Evolutionary conservation across 2,888 invertebrate species (phyloP), one percentile per base, ranked within the genome.

Genomic region (Hesperia comma): DNA sequence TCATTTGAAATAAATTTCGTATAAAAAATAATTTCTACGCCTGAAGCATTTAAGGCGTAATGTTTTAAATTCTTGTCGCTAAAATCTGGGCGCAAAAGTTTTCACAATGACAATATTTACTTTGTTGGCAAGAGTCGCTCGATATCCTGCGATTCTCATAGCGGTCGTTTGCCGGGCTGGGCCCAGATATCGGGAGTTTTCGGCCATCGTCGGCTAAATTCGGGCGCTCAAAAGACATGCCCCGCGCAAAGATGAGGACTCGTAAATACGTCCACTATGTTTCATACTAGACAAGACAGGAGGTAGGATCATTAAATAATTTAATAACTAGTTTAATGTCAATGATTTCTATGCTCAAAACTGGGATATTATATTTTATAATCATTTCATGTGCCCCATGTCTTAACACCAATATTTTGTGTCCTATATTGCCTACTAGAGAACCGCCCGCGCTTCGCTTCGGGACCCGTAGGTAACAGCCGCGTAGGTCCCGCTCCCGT

Each of bases 151-250:
- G 33, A 17, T 60, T 41, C 46, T 60, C 46, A 17, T 17, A 7
- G 49, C 21, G 49, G 57, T 57, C 57, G 41, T 37, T 51, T 51
- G 21, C 51, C 51, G 33, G 60, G 60, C 49, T 49, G 49, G 14
- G 32, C 15, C 12, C 46, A 60, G 33, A 49, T 32, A 33, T 60
- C 60, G 60, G 32, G 49, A 19, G 49, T 17, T 49, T 46, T 60
- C 60, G 60, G 12, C 15, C 46, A n/a, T 7, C 14, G 12, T 60
- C 60, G 60, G 60, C 17, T 43, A 33, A 49, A 43, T 19, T 60
- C 60, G 60, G 46, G n/a, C 1, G 49, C 14, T 49, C 10, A 2
- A 19, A 60, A 40, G 46, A 12, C 49, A 60, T 21, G 17, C 43
- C 26, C n/a, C 49, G 19, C 46, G 17, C 32, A 33, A 49, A 21